phyloP scores from a whole-genome alignment of 2,888 invertebrate species.

The Heteromurus nitidus region DNA sequence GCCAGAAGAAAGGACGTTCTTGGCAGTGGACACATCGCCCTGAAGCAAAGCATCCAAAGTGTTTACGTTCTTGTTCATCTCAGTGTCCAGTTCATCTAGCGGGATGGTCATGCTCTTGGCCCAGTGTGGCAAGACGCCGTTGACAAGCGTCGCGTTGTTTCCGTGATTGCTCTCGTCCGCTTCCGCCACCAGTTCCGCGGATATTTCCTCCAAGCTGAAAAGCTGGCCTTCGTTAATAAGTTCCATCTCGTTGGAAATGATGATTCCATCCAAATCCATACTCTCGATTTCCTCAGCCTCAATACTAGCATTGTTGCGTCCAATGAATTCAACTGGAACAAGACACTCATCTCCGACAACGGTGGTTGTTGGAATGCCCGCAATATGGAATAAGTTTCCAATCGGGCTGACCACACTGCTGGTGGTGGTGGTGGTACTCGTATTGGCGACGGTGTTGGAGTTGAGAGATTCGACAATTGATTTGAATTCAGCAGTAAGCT shows the following conservation, averaged over 20 bases:
- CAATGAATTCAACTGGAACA: constrained; percentile 58
- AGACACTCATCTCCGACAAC: constrained; percentile 56
- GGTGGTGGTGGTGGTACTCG: neutral
- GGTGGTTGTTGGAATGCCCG: constrained; percentile 63
- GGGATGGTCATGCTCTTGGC: constrained; percentile 49
- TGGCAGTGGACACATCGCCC: constrained; percentile 63
- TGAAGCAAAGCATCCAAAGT: constrained; percentile 68
- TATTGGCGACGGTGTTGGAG: constrained; percentile 12
- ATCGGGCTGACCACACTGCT: constrained; percentile 11
- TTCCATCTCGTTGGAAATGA: constrained; percentile 47
- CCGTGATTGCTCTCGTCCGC: constrained; percentile 18
- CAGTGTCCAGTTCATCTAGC: constrained; percentile 51
- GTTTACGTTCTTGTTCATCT: constrained; percentile 62
- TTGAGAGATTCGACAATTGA: constrained; percentile 66
- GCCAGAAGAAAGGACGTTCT: constrained; percentile 37
- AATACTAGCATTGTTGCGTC: constrained; percentile 11
- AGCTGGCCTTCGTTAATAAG: constrained; percentile 46
- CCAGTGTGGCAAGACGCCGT: constrained; percentile 42
- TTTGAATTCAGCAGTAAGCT: constrained; percentile 65
- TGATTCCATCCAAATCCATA: constrained; percentile 54
- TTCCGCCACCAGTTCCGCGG: constrained; percentile 40
- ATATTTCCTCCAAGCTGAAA: constrained; percentile 44
- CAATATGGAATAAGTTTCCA: constrained; percentile 42
- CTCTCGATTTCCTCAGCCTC: constrained; percentile 32
- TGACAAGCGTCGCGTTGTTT: constrained; percentile 20